Base-by-base conservation (phyloP, 64 coral and sea anemone species). In the Porites lutea region DNA sequence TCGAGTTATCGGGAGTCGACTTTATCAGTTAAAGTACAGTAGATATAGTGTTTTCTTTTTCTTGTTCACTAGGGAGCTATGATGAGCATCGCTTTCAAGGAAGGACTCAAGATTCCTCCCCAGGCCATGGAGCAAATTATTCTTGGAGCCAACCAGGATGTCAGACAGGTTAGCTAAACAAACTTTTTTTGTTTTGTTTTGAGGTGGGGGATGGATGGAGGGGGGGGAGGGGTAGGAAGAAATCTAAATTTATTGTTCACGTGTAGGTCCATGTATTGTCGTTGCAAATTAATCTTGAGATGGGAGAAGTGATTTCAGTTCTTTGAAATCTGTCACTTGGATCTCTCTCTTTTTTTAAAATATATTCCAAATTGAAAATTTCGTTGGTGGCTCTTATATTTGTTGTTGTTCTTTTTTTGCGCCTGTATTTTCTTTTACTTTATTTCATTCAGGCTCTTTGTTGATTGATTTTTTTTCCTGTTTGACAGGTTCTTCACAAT, bases 81-180 rank as follows among this genome's bases (percentile, higher is more conserved):
- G 97, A 99, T 99, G 97, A 86, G 82, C 18, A 94, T 99, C 72
- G 97, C 97, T 13, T 96, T 93, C 69, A 99, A 99, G 78, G 97
- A 99, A 88, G 91, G 91, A 3, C 77, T 99, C 23, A 96, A 78
- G 53, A 99, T 99, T 10, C 94, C 94, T 0, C 88, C 94, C 6
- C 94, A 92, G 37, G 97, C 97, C 3, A 99, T 99, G 97, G 97
- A 99, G 2, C 94, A 96, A 75, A 93, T 99, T 46, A 95, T 99
- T 52, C 5, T 93, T 6, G 97, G 97, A 48, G 94, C 97, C 49
- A 99, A 99, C 37, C 94, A 96, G 47, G 97, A 99, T 89, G 72
- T 99, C 5, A 65, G 97, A 86, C 97, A 99, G 92, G 96, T 98
- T 9, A 2, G 73, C 13, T 4, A 46, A 66, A 37, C 27, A 37